These are phyloP conservation scores for Mormyrus lacerda DNA, from an alignment of 2,113 vertebrate species.

Conservation along the genomic window DNA sequence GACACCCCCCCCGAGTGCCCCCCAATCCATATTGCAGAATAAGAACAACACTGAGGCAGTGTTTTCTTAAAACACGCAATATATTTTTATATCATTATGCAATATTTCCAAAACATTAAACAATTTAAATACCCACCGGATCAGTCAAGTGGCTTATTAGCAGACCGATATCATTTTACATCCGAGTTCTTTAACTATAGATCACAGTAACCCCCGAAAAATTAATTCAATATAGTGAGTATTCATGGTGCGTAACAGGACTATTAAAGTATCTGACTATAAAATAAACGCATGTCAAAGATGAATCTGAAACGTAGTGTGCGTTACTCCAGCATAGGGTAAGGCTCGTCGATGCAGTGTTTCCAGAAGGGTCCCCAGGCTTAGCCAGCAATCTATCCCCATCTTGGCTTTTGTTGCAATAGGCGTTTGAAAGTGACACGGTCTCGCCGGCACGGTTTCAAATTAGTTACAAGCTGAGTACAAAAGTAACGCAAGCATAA, in stretches of 20 bases:
- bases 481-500: not conserved
- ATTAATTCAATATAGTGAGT: not conserved
- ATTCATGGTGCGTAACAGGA: not conserved
- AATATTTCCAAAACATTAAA: not conserved
- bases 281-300: not conserved
- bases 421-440: not conserved
- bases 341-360: not conserved
- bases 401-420: not conserved
- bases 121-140: not conserved
- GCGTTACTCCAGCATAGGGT: not conserved
- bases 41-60: not conserved
- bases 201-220: not conserved
- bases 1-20: not conserved
- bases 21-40: not conserved
- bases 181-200: not conserved
- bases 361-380: not conserved
- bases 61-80: not conserved
- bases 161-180: not conserved
- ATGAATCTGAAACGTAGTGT: not conserved
- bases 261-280: not conserved
- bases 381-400: not conserved
- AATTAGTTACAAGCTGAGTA: not conserved
- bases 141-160: not conserved
- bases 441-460: not conserved
- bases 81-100: not conserved